These are phyloP conservation scores for Muntiacus reevesi DNA, from an alignment of 2,113 vertebrate species.

Conservation along the genomic window DNA sequence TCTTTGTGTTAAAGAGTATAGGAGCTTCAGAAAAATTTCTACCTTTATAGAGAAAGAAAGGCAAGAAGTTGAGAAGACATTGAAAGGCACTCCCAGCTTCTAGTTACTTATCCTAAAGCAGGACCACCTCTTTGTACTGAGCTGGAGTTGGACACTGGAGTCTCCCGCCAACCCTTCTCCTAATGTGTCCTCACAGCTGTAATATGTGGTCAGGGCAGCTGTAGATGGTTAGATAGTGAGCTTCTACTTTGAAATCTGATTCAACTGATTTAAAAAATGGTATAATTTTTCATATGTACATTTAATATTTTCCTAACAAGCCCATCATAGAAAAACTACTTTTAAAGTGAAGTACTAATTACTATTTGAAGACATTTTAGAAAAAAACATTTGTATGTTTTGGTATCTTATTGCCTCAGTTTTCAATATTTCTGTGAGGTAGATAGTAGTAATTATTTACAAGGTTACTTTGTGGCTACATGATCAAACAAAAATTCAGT, in stretches of 20 bases:
- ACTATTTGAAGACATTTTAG: background rate
- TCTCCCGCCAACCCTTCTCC: background rate
- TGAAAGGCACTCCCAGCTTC: background rate
- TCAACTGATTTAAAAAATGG: background rate
- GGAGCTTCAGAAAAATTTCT: background rate
- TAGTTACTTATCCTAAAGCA: background rate
- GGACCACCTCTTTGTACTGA: background rate
- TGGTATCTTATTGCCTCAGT: background rate
- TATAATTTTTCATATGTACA: background rate
- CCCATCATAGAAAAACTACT: background rate
- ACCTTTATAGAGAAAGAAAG: background rate
- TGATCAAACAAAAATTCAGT: background rate
- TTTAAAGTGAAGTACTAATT: background rate
- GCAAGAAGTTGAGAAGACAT: background rate
- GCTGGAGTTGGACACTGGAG: background rate
- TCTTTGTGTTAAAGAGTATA: background rate
- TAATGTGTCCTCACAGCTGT: background rate
- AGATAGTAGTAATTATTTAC: background rate
- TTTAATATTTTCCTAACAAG: background rate
- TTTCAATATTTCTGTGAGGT: background rate
- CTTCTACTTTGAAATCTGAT: background rate
- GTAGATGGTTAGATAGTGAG: background rate
- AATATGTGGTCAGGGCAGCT: background rate
- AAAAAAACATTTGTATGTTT: constrained; percentile 11
- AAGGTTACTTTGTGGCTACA: background rate